Evolutionary conservation across 2,113 vertebrate genomes (phyloP), one percentile per base, ranked within the genome.

Genomic region (Atrichornis clamosus): DNA sequence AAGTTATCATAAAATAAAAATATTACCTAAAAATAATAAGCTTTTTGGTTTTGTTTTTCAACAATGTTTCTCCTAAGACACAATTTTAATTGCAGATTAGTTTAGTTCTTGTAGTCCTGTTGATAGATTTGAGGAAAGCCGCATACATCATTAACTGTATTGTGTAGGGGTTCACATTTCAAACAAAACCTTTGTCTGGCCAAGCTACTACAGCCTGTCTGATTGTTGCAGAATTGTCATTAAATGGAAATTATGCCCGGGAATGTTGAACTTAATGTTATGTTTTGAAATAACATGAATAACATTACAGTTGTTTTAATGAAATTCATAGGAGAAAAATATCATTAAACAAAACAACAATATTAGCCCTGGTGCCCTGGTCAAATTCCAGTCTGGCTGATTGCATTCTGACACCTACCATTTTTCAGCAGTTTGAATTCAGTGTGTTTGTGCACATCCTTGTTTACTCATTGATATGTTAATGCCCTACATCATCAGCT

Each of bases 61-160:
- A 19, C 39, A 59, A 20, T 73, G 32, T 68, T 92, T 67, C 41
- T 86, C 22, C 49, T 84, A 58, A 77, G 10, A 88, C 7, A 32
- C 67, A 62, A 94, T 93, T 95, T 96, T 90, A 97, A 95, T 91
- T 97, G 81, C 63, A 86, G 59, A 96, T 95, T 80, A 77, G 49
- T 87, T 87, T 97, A 56, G 16, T 24, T 96, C 53, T 62, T 92
- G 17, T 39, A 68, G 19, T 42, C 22, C 21, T 84, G 32, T 30
- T 68, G 73, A 92, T 68, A 81, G 46, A 96, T 95, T 82, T 56
- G 67, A 97, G 78, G 87, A 55, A 84, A 81, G 56, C 1, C 15
- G 79, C 67, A 83, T 77, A 79, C 20, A 90, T 95, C 90, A 96
- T 87, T 96, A 93, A 68, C 72, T 95, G 21, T 37, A 58, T 30